Evolutionary conservation across 2,888 invertebrate genomes (phyloP).

Genomic region (Mesorhabditis belari): DNA sequence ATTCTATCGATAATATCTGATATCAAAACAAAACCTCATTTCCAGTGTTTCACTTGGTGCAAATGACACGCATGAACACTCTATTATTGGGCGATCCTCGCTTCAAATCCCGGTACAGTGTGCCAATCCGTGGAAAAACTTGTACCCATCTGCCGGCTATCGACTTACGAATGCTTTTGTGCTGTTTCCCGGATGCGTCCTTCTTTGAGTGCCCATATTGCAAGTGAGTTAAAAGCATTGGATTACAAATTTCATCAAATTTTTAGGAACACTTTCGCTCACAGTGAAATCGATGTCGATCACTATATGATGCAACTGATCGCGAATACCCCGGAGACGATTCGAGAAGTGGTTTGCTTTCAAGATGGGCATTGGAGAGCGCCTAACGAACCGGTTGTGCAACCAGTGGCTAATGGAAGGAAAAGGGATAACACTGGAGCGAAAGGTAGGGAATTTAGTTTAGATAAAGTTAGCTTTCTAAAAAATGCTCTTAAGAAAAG

Average conservation of each 20-base stretch:
- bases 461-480: too few relatives aligned
- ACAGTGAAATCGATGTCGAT: not conserved
- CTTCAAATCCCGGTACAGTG: not conserved
- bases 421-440: not conserved
- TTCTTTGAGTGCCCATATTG: not conserved
- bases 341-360: not conserved
- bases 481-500: too few relatives aligned
- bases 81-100: not conserved
- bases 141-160: not conserved
- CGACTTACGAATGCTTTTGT: not conserved
- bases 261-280: not conserved
- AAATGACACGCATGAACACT: not conserved
- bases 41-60: not conserved
- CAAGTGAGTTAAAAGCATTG: not conserved
- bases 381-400: too few relatives aligned
- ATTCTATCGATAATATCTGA: too few relatives aligned
- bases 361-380: not conserved
- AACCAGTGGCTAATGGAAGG: not conserved
- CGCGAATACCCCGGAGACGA: not conserved
- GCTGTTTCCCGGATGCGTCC: not conserved
- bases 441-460: too few relatives aligned
- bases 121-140: not conserved
- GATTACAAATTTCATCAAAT: not conserved
- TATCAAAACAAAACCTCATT: not conserved
- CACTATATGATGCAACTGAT: not conserved